Evolutionary conservation across 2,888 invertebrate species (phyloP).

Genomic region (Caenorhabditis afra): DNA sequence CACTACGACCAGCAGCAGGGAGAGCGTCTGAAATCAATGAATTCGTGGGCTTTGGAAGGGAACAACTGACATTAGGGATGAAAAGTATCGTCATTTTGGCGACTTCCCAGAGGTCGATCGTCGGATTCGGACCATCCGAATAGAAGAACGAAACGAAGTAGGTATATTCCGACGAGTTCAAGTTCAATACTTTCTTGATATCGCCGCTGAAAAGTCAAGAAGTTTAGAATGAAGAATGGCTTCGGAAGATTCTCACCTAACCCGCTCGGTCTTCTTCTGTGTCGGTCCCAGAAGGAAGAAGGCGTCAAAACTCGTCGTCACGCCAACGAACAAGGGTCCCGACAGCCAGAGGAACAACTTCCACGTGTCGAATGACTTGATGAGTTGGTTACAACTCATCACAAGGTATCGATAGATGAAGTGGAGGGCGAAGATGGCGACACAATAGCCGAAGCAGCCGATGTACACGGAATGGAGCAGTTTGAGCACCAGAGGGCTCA

Average conservation of each 20-base stretch:
- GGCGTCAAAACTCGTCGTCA: background rate
- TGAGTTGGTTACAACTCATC: background rate
- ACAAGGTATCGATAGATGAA: slow-evolving; percentile 15
- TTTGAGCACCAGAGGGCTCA: background rate
- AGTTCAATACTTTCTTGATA: background rate
- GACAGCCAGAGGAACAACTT: background rate
- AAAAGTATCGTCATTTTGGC: background rate
- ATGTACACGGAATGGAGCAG: background rate
- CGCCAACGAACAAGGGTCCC: background rate
- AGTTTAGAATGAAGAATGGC: too few relatives aligned
- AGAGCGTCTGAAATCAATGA: background rate
- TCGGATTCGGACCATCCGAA: background rate
- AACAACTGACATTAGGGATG: background rate
- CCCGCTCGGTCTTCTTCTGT: background rate
- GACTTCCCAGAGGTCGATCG: background rate
- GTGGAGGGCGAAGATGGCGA: slow-evolving; percentile 4
- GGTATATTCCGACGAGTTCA: background rate
- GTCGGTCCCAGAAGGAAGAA: background rate
- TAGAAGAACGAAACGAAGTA: background rate
- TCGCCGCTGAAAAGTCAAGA: background rate
- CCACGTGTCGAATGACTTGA: background rate
- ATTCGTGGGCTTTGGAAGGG: background rate
- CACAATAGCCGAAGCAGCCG: background rate
- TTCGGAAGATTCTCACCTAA: background rate
- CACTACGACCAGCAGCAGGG: background rate